Evolutionary conservation across 2,113 vertebrate genomes (phyloP).

Genomic region (Solea solea): DNA sequence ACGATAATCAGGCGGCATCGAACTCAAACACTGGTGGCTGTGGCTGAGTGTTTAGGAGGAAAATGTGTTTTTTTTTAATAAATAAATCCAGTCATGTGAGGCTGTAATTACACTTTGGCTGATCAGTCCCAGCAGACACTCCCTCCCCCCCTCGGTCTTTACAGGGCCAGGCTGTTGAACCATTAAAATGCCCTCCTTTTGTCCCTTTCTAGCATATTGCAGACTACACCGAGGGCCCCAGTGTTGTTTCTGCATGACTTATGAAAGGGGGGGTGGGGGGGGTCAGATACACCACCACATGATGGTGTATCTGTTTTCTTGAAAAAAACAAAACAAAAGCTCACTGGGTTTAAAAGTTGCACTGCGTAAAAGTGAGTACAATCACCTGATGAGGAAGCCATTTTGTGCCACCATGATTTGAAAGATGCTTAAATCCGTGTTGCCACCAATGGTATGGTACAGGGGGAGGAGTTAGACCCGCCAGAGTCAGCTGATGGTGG

Average conservation of each 20-base stretch:
- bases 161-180: constrained; percentile 43
- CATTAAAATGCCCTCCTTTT: constrained; percentile 69
- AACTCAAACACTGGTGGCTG: constrained; percentile 27
- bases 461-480: too few relatives aligned
- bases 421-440: too few relatives aligned
- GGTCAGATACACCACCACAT: constrained; percentile 22
- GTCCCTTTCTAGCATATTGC: constrained; percentile 45
- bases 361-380: too few relatives aligned
- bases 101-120: constrained; percentile 51
- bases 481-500: too few relatives aligned
- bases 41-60: constrained; percentile 3
- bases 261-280: constrained; percentile 18
- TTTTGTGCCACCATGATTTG: too few relatives aligned
- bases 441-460: too few relatives aligned
- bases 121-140: constrained; percentile 40
- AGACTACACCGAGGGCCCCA: constrained; percentile 35
- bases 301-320: too few relatives aligned
- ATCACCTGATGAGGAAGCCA: too few relatives aligned
- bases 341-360: too few relatives aligned
- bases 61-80: constrained; percentile 13
- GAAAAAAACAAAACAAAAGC: neutral
- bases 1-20: constrained; percentile 25
- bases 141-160: constrained; percentile 48
- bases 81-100: constrained; percentile 44
- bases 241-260: constrained; percentile 46